Evolutionary conservation across 2,797 vertebrate genomes (phyloP), one percentile per base, ranked within the genome.

Genomic region (Enoplosus armatus): DNA sequence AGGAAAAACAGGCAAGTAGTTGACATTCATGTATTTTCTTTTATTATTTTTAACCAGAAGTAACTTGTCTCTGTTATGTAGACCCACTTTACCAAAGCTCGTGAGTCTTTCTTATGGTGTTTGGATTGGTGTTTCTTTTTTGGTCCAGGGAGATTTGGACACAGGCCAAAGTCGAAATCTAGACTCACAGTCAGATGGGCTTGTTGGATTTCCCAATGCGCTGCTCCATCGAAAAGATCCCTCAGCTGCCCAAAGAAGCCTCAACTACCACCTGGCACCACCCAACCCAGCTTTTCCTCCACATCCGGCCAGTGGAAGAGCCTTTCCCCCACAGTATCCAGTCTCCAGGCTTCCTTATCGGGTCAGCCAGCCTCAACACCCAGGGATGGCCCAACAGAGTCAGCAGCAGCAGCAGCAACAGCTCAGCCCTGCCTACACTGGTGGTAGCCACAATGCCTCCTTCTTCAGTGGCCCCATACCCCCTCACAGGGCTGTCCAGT

Each of bases 151-250:
- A 83, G 98, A 99, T 84, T 88, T 96, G 81, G 98, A 99, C 85
- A 91, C 95, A 12, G 91, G 95, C 66, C 97, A 97, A 89, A 97
- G 94, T 80, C 96, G 97, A 92, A 96, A 95, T 92, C 96, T 97
- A 0, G 98, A 99, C 80, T 94, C 96, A 0, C 97, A 98, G 70
- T 69, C 90, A 5, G 93, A 96, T 18, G 78, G 92, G 16, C 72
- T 96, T 35, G 94, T 93, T 82, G 95, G 94, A 83, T 98, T 97
- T 90, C 94, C 97, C 41, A 96, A 91, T 16, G 81, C 96, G 43
- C 94, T 98, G 87, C 97, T 98, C 84, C 97, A 98, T 53, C 97
- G 98, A 85, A 99, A 99, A 93, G 98, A 99, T 81, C 96, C 94
- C 77, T 93, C 97, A 58, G 93, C 96, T 48, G 89, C 94, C 83